Conservation (phyloP, 2,888 invertebrate genomes). For the Plebejus anna region DNA sequence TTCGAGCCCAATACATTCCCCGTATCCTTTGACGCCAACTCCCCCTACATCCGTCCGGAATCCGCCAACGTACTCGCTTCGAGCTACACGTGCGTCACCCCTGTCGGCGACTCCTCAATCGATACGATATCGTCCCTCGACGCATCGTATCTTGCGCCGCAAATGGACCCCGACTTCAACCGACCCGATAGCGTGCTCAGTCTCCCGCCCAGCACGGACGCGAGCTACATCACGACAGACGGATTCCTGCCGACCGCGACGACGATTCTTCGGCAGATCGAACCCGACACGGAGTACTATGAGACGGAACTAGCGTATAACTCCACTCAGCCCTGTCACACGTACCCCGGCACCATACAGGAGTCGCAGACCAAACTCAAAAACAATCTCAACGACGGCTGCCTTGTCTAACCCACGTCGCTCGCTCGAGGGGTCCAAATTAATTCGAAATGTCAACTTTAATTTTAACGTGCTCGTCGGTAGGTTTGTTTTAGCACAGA, state of each 20-base stretch:
- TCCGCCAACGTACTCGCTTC: constrained; percentile 75
- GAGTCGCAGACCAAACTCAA: constrained; percentile 73
- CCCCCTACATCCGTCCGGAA: constrained; percentile 75
- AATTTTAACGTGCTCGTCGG: constrained; percentile 42
- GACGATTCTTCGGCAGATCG: constrained; percentile 74
- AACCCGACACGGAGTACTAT: constrained; percentile 76
- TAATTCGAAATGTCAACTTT: constrained; percentile 73
- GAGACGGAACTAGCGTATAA: constrained; percentile 77
- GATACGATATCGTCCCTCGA: constrained; percentile 67
- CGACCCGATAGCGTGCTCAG: constrained; percentile 72
- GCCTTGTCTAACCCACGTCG: constrained; percentile 75
- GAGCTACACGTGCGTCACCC: constrained; percentile 69
- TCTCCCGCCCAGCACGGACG: constrained; percentile 57
- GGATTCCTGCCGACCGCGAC: constrained; percentile 69
- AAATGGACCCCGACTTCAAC: constrained; percentile 63
- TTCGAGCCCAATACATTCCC: constrained; percentile 73
- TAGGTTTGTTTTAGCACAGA: constrained; percentile 31
- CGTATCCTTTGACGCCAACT: constrained; percentile 64
- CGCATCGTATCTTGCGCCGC: constrained; percentile 61
- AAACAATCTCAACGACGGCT: constrained; percentile 81
- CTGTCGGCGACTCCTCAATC: constrained; percentile 63
- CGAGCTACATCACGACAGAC: constrained; percentile 61
- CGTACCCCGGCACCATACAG: constrained; percentile 65
- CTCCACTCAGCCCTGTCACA: constrained; percentile 76
- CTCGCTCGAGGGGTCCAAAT: constrained; percentile 57